phyloP scores from a whole-genome alignment of 2,797 vertebrate genomes.

The Acanthis flammea region DNA sequence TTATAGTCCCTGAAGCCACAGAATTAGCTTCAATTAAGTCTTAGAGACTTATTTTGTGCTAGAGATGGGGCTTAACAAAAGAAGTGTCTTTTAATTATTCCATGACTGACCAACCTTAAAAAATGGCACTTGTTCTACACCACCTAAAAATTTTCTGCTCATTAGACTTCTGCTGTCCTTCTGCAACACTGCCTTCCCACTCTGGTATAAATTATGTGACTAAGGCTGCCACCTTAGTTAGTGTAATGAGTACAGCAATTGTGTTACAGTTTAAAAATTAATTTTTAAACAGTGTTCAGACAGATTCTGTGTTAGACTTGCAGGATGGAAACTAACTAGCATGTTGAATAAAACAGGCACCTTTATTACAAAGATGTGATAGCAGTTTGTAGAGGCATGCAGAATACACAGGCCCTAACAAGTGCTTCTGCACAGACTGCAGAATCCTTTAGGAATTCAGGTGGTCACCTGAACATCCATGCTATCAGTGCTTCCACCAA shows the following conservation, averaged over 20 bases:
- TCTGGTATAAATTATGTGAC: neutral
- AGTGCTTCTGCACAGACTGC: neutral
- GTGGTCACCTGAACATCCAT: neutral
- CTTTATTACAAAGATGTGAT: rapidly evolving
- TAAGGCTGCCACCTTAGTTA: neutral
- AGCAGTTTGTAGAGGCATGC: neutral
- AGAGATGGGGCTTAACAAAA: neutral
- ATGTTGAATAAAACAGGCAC: neutral
- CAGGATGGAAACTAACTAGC: neutral
- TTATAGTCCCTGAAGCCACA: neutral
- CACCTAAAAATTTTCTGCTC: neutral
- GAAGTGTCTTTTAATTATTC: neutral
- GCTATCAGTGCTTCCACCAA: rapidly evolving
- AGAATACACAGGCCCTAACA: rapidly evolving
- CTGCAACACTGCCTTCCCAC: neutral
- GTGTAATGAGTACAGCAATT: neutral
- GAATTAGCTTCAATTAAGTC: neutral
- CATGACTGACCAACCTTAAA: neutral
- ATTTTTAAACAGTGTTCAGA: neutral
- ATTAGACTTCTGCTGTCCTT: neutral
- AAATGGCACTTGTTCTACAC: neutral
- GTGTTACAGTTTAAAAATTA: neutral
- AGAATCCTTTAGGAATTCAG: neutral
- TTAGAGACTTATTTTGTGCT: neutral
- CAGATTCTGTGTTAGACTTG: neutral